Evolutionary conservation across 2,113 vertebrate species (phyloP).

Genomic region (Crypturellus undulatus): DNA sequence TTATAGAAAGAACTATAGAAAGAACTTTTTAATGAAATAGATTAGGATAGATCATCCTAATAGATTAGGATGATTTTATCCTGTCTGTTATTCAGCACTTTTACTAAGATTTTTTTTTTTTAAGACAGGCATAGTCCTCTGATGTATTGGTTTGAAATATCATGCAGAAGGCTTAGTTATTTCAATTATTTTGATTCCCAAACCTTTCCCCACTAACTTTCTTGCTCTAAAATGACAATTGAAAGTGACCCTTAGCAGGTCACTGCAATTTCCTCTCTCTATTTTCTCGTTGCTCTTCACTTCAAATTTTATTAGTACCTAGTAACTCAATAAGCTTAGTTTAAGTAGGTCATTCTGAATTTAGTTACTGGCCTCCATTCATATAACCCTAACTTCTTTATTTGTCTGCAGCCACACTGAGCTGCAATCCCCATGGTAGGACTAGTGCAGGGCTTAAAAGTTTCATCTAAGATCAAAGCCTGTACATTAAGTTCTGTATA

Average conservation of each 20-base stretch:
- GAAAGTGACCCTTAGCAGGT: constrained; percentile 19
- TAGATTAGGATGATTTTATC: not conserved
- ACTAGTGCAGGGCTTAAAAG: not conserved
- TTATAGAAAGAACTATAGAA: too few species aligned
- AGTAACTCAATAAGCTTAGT: not conserved
- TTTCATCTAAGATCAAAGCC: not conserved
- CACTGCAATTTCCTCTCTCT: not conserved
- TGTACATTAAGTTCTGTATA: too few species aligned
- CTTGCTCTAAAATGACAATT: not conserved
- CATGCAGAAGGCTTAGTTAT: not conserved
- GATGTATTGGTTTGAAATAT: not conserved
- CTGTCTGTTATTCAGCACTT: not conserved
- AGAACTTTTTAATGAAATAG: not conserved
- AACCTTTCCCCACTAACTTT: not conserved
- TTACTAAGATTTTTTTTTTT: not conserved
- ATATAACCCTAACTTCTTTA: not conserved
- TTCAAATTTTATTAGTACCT: constrained; percentile 34
- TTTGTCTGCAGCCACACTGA: not conserved
- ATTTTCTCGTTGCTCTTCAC: not conserved
- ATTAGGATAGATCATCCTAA: too few species aligned
- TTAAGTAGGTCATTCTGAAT: constrained; percentile 56
- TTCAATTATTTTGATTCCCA: not conserved
- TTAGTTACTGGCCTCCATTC: constrained; percentile 57
- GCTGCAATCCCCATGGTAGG: not conserved
- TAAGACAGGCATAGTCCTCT: not conserved